These are phyloP conservation scores for Hippopotamus amphibius DNA, from an alignment of 2,113 vertebrate genomes.

Conservation along the genomic window DNA sequence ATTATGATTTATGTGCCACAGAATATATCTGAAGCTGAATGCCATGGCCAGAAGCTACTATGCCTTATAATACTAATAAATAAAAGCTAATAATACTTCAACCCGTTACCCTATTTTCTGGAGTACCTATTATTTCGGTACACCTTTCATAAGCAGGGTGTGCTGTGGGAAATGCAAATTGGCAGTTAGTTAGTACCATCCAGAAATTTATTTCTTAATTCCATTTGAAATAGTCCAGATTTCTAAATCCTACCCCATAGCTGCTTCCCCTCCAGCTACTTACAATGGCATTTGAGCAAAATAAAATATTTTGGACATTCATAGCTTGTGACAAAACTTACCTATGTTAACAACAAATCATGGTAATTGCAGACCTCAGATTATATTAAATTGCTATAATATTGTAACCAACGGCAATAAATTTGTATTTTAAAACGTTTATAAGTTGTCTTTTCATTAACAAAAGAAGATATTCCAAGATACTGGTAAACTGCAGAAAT, in stretches of 20 bases:
- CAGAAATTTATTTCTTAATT: conserved; percentile 1
- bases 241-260: not conserved
- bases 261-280: not conserved
- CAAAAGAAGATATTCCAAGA: not conserved
- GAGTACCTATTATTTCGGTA: not conserved
- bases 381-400: not conserved
- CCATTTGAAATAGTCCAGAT: conserved; percentile 19
- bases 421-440: conserved; percentile 51
- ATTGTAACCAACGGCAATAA: conserved; percentile 12
- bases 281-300: not conserved
- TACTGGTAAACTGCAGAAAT: conserved; percentile 8
- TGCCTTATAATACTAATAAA: not conserved
- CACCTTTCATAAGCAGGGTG: not conserved
- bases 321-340: conserved; percentile 24
- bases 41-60: not conserved
- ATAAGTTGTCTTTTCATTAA: conserved; percentile 48
- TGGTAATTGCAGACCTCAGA: not conserved
- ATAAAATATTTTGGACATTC: conserved; percentile 43
- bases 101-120: not conserved
- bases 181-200: not conserved
- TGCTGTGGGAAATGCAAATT: conserved; percentile 13
- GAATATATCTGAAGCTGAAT: not conserved
- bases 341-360: not conserved
- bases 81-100: not conserved
- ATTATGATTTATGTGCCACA: not conserved